Evolutionary conservation across 2,113 vertebrate species (phyloP).

Genomic region (Corydoras maculifer): DNA sequence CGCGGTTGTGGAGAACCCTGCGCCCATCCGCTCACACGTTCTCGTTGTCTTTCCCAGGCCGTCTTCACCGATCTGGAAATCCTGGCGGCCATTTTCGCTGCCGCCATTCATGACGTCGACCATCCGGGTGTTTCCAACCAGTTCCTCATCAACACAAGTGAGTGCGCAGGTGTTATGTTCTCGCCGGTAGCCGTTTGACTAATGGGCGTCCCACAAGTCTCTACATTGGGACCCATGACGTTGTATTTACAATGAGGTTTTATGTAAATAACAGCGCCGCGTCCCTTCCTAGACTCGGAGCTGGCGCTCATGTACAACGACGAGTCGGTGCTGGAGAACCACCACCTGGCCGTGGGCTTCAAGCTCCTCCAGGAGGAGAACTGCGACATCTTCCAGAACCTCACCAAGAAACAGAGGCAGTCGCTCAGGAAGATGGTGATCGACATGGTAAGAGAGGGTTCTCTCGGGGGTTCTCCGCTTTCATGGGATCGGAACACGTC

Average conservation of each 20-base stretch:
- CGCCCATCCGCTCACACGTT: too few relatives aligned
- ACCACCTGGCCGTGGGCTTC: constrained; percentile 94
- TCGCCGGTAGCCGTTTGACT: neutral
- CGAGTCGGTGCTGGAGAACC: constrained; percentile 94
- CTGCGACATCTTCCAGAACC: constrained; percentile 97
- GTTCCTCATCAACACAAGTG: constrained; percentile 98
- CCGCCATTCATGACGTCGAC: constrained; percentile 96
- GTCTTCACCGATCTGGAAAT: constrained; percentile 98
- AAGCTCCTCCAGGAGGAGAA: constrained; percentile 94
- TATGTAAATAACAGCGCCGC: too few relatives aligned
- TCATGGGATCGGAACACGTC: too few relatives aligned
- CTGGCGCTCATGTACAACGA: constrained; percentile 97
- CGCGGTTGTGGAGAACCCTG: too few relatives aligned
- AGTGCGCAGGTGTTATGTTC: constrained; percentile 51
- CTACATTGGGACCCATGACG: too few relatives aligned
- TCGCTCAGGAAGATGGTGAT: constrained; percentile 97
- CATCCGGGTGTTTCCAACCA: constrained; percentile 98
- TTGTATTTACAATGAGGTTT: too few relatives aligned
- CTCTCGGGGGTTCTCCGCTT: too few relatives aligned
- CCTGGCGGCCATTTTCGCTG: constrained; percentile 93
- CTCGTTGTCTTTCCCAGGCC: constrained; percentile 63
- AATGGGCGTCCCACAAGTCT: too few relatives aligned
- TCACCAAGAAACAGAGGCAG: constrained; percentile 93
- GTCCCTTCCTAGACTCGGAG: constrained; percentile 81
- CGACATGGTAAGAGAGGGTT: constrained; percentile 75